Base-by-base conservation (phyloP, 2,888 invertebrate species). In the Euplexia lucipara region DNA sequence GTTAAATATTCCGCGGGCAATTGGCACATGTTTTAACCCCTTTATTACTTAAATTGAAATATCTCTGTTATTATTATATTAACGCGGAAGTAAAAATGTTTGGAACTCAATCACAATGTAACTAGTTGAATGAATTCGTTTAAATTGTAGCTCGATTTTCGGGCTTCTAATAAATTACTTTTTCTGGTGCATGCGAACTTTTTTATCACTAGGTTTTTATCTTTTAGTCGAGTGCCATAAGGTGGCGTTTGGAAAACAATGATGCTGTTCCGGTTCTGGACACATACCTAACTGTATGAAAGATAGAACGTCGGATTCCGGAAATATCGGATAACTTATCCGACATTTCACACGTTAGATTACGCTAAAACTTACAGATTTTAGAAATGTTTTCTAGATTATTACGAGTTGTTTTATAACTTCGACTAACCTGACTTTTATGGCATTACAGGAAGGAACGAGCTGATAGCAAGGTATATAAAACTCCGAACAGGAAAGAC, bases 401-500 rank as follows among this genome's bases (percentile, higher is more conserved):
- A 44, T 22, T 20, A 20, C 6, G 0, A 26, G 16, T 61, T 12
- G 22, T 9, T 37, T 7, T 6, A 20, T n/a, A 30, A n/a, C n/a
- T 18, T 16, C 16, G 7, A 34, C 12, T 72, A 73, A 78, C 45
- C 1, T 20, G 7, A 18, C 18, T 42, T 69, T n/a, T 30, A 49
- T 78, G 68, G n/a, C 22, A 74, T 97, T 97, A 60, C 97, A 99
- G 99, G 99, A 91, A 98, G 99, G 86, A 99, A 99, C 96, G 99
- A 99, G 97, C 96, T 99, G 93, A 99, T 99, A 96, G 99, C 99
- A 86, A 97, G 99, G 90, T 99, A 99, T 96, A 99, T 99, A 93
- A 99, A 99, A 96, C 96, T 99, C 91, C 97, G 99, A 88, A 99
- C 99, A 84, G 99, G 99, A 81, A 99, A 99, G 95, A 99, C 99